phyloP scores from a whole-genome alignment of 2,113 vertebrate species.

The Hepsetus odoe region DNA sequence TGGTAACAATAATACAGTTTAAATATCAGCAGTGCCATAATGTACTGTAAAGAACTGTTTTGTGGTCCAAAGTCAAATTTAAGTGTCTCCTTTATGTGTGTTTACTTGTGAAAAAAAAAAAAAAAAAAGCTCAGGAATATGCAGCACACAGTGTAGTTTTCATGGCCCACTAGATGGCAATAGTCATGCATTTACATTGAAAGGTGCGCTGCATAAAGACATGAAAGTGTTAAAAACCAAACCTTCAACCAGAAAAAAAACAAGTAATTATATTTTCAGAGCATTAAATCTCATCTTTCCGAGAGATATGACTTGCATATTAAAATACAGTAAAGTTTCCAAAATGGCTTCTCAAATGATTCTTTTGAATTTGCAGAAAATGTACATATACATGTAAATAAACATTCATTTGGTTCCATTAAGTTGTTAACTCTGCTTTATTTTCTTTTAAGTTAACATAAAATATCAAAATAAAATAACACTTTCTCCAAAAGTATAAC shows the following conservation, averaged over 20 bases:
- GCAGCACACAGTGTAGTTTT: neutral
- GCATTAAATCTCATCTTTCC: no score
- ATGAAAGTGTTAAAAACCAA: conserved; percentile 9
- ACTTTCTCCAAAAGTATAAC: conserved; percentile 47
- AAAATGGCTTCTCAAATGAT: neutral
- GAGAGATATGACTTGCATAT: neutral
- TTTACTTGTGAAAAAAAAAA: conserved; percentile 4
- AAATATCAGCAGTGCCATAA: neutral
- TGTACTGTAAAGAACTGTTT: neutral
- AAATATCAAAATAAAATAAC: conserved; percentile 59
- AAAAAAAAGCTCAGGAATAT: neutral
- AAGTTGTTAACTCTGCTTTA: conserved; percentile 42
- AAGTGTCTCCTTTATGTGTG: neutral
- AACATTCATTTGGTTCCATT: conserved; percentile 13
- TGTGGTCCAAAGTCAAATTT: neutral
- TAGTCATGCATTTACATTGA: conserved; percentile 31
- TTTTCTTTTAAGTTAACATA: conserved; percentile 51
- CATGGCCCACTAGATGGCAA: conserved; percentile 44
- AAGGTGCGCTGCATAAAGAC: neutral
- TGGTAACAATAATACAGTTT: neutral
- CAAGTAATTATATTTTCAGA: neutral
- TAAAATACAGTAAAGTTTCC: neutral
- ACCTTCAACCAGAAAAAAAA: neutral
- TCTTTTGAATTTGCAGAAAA: neutral
- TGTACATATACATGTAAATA: conserved; percentile 7